Evolutionary conservation across 2,113 vertebrate genomes (phyloP).

Genomic region (Rhineura floridana): DNA sequence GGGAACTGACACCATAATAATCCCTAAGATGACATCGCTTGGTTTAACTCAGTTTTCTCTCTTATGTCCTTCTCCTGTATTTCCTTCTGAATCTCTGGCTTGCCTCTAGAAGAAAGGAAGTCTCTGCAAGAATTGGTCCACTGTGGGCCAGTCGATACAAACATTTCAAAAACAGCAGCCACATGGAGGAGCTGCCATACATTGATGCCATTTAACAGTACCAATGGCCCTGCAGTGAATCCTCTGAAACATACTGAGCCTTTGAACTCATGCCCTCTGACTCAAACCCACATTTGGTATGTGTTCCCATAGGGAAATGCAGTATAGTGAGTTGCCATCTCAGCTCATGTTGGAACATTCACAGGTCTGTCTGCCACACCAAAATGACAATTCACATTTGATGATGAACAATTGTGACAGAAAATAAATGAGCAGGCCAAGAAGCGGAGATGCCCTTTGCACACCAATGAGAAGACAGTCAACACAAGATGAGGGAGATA

Average conservation of each 20-base stretch:
- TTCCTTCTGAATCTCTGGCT: background rate
- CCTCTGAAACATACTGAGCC: background rate
- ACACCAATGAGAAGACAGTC: background rate
- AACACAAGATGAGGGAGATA: background rate
- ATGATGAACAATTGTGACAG: background rate
- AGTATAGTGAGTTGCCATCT: background rate
- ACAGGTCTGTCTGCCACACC: background rate
- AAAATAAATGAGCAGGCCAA: background rate
- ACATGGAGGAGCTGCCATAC: background rate
- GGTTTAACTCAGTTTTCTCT: background rate
- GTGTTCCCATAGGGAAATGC: background rate
- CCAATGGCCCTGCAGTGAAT: background rate
- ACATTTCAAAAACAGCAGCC: background rate
- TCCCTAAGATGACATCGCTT: background rate
- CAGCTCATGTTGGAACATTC: background rate
- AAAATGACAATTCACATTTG: background rate
- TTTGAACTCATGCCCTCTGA: background rate
- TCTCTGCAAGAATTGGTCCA: background rate
- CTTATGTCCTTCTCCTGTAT: background rate
- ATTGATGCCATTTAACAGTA: background rate
- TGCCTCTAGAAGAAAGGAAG: background rate
- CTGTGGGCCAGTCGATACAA: background rate
- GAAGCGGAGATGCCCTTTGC: background rate
- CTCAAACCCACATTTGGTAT: background rate
- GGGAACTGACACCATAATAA: background rate